These are phyloP conservation scores for Strigamia transsilvanica DNA, from an alignment of 2,888 invertebrate species.

Conservation along the genomic window DNA sequence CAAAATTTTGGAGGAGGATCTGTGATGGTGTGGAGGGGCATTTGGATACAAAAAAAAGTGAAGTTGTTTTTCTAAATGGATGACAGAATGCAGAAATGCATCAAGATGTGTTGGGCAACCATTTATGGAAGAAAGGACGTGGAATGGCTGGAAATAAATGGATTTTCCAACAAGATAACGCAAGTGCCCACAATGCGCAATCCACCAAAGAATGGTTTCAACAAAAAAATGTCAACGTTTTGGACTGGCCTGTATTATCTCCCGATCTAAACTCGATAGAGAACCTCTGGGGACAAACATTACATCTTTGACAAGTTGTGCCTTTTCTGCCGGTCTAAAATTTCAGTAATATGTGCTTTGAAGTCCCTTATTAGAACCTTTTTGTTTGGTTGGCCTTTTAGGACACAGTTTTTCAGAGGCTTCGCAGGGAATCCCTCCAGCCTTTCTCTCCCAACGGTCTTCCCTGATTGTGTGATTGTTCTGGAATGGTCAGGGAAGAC, in stretches of 20 bases:
- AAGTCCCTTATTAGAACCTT: no score
- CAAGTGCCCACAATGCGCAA: background rate
- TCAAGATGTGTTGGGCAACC: background rate
- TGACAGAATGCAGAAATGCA: background rate
- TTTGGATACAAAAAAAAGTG: slow-evolving; percentile 13
- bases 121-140: background rate
- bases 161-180: background rate
- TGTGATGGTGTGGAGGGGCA: slow-evolving; percentile 27
- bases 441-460: no score
- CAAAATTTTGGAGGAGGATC: background rate
- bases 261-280: background rate
- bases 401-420: no score
- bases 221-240: background rate
- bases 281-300: slow-evolving; percentile 17
- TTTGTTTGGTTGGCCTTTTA: no score
- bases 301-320: no score
- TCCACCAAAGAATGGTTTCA: background rate
- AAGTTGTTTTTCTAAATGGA: background rate
- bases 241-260: background rate
- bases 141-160: background rate
- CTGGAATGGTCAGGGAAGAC: no score
- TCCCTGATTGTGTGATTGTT: no score
- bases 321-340: no score
- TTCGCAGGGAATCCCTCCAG: no score
- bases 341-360: no score